Conservation (phyloP, 2,113 vertebrate genomes). For the Perca fluviatilis region DNA sequence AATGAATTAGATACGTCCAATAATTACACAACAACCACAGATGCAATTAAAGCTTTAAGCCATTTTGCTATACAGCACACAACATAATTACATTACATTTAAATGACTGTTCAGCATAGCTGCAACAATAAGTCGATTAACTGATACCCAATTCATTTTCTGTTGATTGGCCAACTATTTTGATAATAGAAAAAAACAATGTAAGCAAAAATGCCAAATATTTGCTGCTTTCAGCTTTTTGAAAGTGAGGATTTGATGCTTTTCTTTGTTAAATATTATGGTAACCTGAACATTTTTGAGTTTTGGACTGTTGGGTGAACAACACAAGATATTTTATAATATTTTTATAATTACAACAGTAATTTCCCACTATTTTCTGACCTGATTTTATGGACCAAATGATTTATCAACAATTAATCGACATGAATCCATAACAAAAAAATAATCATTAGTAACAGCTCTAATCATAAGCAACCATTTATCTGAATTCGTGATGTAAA, state of each 20-base stretch:
- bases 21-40: too few species aligned
- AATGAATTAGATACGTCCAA: neutral
- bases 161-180: neutral
- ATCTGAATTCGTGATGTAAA: neutral
- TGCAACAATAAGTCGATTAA: neutral
- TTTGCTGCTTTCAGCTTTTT: neutral
- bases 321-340: too few species aligned
- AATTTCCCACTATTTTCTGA: neutral
- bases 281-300: neutral
- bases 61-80: neutral
- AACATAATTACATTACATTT: neutral
- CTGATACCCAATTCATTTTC: neutral
- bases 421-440: neutral
- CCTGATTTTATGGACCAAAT: too few species aligned
- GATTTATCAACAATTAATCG: neutral
- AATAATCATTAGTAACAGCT: neutral
- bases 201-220: neutral
- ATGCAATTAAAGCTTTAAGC: neutral
- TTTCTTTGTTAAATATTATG: neutral
- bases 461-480: neutral
- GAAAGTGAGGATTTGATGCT: neutral
- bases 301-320: neutral
- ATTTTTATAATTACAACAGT: neutral
- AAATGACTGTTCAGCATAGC: neutral
- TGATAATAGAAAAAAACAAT: neutral